Evolutionary conservation across 2,113 vertebrate genomes (phyloP).

Genomic region (Malurus alboscapulatus): DNA sequence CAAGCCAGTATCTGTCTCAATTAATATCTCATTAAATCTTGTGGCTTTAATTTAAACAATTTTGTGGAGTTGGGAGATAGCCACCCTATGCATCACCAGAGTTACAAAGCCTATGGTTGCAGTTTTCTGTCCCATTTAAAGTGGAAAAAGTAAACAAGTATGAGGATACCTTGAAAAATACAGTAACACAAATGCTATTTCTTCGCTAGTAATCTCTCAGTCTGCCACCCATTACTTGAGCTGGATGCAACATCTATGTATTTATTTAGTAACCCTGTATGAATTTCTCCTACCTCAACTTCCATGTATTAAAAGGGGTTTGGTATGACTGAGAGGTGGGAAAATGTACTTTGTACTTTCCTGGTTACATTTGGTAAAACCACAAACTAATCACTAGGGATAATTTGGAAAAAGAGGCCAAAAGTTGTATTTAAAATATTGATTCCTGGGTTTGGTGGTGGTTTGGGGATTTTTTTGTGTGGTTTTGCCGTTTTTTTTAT

Average conservation of each 20-base stretch:
- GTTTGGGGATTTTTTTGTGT: not conserved
- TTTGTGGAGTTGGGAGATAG: not conserved
- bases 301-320: not conserved
- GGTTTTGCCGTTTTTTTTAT: not conserved
- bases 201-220: not conserved
- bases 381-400: not conserved
- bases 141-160: not conserved
- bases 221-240: not conserved
- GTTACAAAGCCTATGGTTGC: not conserved
- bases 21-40: not conserved
- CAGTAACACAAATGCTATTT: rapidly evolving
- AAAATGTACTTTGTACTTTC: not conserved
- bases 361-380: not conserved
- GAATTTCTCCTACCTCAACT: not conserved
- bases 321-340: not conserved
- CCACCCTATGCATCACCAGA: not conserved
- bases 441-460: not conserved
- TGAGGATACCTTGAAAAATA: not conserved
- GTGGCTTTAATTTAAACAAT: not conserved
- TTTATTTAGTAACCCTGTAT: not conserved
- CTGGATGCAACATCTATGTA: not conserved
- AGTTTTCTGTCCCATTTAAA: not conserved
- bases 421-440: not conserved
- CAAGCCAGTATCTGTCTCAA: not conserved
- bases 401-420: not conserved